A percentile compares a stretch with the other conserved stretches of the same genome.
Conservation (phyloP, 2,113 vertebrate genomes). For the Trematomus loennbergii region DNA sequence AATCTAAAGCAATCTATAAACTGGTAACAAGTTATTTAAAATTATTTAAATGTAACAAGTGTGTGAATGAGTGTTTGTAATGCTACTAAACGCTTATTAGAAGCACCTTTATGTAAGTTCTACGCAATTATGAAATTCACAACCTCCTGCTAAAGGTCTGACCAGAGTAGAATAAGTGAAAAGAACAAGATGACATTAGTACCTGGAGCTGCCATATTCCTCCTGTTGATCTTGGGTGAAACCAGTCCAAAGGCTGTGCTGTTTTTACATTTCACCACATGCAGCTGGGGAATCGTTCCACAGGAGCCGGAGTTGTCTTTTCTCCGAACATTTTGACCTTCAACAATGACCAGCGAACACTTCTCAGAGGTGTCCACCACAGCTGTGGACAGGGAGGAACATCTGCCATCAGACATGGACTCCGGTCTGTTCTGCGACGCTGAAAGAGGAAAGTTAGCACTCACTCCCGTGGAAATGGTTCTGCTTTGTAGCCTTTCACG, state of each 20-base stretch:
- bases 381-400: conserved; percentile 77
- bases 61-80: too few relatives aligned
- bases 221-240: conserved; percentile 86
- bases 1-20: too few relatives aligned
- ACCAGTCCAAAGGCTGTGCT: conserved; percentile 82
- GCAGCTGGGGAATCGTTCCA: conserved; percentile 80
- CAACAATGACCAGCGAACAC: conserved; percentile 85
- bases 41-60: too few relatives aligned
- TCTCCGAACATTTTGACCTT: conserved; percentile 69
- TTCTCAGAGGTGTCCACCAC: conserved; percentile 83
- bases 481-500: conserved; percentile 36
- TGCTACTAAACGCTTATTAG: too few relatives aligned
- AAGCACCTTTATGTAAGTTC: too few relatives aligned
- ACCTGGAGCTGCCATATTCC: conserved; percentile 85
- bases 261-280: conserved; percentile 86
- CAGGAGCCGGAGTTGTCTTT: conserved; percentile 49
- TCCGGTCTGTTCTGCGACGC: conserved; percentile 31
- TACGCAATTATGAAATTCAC: background rate
- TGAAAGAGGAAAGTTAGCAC: background rate
- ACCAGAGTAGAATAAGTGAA: background rate
- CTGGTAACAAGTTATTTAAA: too few relatives aligned
- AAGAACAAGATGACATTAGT: conserved; percentile 24
- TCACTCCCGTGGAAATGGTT: background rate
- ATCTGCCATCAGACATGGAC: conserved; percentile 53
- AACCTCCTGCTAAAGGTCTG: background rate